Conservation (phyloP, 2,113 vertebrate species). For the Garra rufa region DNA sequence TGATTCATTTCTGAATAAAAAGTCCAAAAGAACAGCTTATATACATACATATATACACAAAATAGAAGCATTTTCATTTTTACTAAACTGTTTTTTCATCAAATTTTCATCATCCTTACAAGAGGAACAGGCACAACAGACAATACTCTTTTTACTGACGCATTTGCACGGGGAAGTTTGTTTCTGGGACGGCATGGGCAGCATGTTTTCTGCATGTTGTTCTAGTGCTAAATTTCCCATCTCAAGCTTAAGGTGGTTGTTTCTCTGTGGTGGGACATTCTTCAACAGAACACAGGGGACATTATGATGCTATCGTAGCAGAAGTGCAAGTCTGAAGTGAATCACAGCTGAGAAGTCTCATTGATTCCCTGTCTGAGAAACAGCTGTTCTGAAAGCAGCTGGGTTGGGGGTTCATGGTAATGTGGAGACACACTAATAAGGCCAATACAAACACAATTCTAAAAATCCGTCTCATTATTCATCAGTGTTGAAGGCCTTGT, state of each 20-base stretch:
- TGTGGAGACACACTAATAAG: conserved; percentile 38
- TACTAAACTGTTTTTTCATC: not conserved
- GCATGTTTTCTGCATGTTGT: not conserved
- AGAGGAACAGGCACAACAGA: not conserved
- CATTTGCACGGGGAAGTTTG: not conserved
- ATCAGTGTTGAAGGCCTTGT: conserved; percentile 12
- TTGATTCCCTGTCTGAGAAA: conserved; percentile 42
- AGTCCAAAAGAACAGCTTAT: too few species aligned
- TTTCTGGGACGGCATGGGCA: not conserved
- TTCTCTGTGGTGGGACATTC: not conserved
- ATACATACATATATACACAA: not conserved
- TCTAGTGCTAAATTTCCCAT: not conserved
- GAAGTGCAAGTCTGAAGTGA: conserved; percentile 27
- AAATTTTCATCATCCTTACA: not conserved
- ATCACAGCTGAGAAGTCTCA: conserved; percentile 42
- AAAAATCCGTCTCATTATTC: conserved; percentile 36
- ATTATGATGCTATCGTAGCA: not conserved
- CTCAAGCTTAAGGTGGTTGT: conserved; percentile 10
- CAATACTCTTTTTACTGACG: not conserved
- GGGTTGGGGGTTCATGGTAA: conserved; percentile 2
- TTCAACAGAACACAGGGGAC: conserved; percentile 32
- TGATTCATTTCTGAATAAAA: too few species aligned
- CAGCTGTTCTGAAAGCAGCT: conserved; percentile 46
- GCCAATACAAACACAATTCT: conserved; percentile 33
- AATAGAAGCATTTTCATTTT: not conserved